These are phyloP conservation scores for Eurytoma adleriae DNA, from an alignment of 2,888 invertebrate genomes.

Conservation along the genomic window DNA sequence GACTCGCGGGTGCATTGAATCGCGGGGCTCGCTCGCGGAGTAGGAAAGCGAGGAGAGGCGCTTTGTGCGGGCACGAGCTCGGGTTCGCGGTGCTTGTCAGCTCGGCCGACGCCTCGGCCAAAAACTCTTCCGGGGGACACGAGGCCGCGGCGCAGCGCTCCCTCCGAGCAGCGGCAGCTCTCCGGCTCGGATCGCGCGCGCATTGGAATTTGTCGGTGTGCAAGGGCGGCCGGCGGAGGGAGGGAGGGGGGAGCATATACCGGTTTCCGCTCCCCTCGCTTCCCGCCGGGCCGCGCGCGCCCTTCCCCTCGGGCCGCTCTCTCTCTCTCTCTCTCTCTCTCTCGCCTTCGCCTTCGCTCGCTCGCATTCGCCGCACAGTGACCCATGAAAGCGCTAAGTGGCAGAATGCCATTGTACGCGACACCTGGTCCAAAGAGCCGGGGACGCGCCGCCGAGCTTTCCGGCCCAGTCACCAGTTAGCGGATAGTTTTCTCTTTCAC, in stretches of 20 bases:
- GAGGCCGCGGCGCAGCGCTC: not conserved
- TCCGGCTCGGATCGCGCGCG: conserved; percentile 9
- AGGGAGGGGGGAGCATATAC: not conserved
- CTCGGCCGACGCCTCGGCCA: too few species aligned
- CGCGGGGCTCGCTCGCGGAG: too few species aligned
- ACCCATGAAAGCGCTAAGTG: conserved; percentile 54
- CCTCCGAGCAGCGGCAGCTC: too few species aligned
- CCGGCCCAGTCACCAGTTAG: not conserved
- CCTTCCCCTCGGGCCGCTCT: not conserved
- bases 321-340: not conserved
- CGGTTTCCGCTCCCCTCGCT: conserved; percentile 28
- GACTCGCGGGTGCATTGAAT: too few species aligned
- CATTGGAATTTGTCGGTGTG: conserved; percentile 39
- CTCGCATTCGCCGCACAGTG: conserved; percentile 30
- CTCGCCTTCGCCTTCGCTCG: not conserved
- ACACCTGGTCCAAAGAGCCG: conserved; percentile 53
- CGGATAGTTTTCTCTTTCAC: conserved; percentile 12
- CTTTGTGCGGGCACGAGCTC: too few species aligned
- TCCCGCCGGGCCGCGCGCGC: not conserved
- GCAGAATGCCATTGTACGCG: conserved; percentile 55
- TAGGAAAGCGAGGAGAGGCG: too few species aligned
- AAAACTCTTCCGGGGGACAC: conserved; percentile 8
- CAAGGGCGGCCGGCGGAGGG: conserved; percentile 16
- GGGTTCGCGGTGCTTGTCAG: too few species aligned
- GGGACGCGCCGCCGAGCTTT: not conserved